phyloP scores from a whole-genome alignment of 2,113 vertebrate species.

The Parus major region DNA sequence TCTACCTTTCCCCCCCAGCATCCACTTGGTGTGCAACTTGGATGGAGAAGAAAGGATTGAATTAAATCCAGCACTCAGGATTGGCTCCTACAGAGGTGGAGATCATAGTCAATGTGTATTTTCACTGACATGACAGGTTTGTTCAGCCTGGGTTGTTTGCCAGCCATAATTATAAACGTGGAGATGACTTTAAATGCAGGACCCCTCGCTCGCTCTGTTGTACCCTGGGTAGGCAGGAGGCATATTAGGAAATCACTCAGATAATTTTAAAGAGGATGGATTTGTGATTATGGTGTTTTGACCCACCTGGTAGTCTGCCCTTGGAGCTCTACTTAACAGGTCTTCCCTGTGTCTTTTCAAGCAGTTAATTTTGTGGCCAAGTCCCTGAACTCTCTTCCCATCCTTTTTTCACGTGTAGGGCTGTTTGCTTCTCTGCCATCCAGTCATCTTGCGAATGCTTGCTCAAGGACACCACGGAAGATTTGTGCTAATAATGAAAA shows the following conservation, averaged over 20 bases:
- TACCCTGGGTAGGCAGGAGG: not conserved
- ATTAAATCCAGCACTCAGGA: not conserved
- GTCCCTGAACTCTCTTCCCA: slow-evolving; percentile 63
- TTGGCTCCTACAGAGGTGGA: not conserved
- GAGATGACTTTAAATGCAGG: not conserved
- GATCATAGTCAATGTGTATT: accelerated
- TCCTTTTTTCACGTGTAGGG: slow-evolving; percentile 41
- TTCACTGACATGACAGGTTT: not conserved
- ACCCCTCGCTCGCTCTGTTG: accelerated
- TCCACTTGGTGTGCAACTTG: not conserved
- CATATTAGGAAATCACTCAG: not conserved
- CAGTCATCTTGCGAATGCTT: slow-evolving; percentile 47
- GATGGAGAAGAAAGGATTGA: not conserved
- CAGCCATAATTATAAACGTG: not conserved
- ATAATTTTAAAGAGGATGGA: slow-evolving; percentile 39
- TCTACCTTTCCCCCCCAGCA: accelerated
- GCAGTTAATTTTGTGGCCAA: slow-evolving; percentile 62
- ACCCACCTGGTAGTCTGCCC: slow-evolving; percentile 54
- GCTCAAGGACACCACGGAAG: slow-evolving; percentile 40
- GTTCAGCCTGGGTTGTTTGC: not conserved
- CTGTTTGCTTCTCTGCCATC: slow-evolving; percentile 60
- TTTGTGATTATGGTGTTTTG: slow-evolving; percentile 52
- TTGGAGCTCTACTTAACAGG: slow-evolving; percentile 57
- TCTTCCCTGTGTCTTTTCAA: slow-evolving; percentile 33
- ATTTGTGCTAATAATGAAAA: slow-evolving; percentile 70